Evolutionary conservation across 2,888 invertebrate genomes (phyloP), one percentile per base, ranked within the genome.

Genomic region (Formica aserva): DNA sequence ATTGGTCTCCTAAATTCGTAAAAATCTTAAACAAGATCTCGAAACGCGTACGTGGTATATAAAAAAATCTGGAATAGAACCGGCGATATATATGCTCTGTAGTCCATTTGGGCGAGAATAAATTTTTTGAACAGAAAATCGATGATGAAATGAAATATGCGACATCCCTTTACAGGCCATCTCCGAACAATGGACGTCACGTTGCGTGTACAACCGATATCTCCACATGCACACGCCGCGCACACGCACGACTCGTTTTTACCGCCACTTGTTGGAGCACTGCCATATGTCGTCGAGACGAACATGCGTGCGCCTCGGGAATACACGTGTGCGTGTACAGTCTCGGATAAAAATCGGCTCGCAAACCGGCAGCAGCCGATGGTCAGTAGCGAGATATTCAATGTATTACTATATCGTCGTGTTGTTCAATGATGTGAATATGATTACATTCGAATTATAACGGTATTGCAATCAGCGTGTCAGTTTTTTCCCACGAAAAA

Each of bases 201-300:
- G 18, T 80, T 35, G 74, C 75, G 41, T 45, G 57, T 72, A 74
- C 75, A 74, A 74, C 75, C 75, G 74, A 78, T 60, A 78, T 60
- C 74, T 41, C 35, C 41, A 26, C 29, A 29, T 75, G 75, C 80
- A 55, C 63, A 67, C 76, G 55, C 62, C 76, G 55, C 62, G 65
- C 63, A 76, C 83, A 82, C 72, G 72, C 48, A 57, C 63, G 38
- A 41, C 22, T 80, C 82, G 89, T 82, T 83, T 82, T 85, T 85
- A 72, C 85, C 89, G 90, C 92, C 93, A 93, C 94, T 94, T 94
- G 94, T 93, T 93, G 93, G 92, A 93, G 92, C 90, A 91, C 88
- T 89, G 92, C 92, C 93, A 91, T 93, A 91, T 91, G 92, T 90
- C 91, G 88, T 87, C 89, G 88, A 60, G 84, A 84, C 84, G 85